Percentiles rank a stretch among this genome's conserved stretches.
phyloP scores from a whole-genome alignment of 2,888 invertebrate species.

The Stenodera caucasica region DNA sequence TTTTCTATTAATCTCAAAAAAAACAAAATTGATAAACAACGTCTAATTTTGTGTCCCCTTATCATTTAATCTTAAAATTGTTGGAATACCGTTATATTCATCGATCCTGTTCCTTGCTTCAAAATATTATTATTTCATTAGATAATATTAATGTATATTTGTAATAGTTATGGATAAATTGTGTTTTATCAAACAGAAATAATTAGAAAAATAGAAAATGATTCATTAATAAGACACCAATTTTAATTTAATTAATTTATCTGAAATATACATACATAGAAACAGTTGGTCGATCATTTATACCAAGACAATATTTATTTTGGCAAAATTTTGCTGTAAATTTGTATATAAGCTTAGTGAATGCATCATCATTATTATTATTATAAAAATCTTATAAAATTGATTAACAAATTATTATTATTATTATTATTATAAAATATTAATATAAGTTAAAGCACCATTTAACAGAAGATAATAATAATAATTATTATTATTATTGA shows the following conservation, averaged over 20 bases:
- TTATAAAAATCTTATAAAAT: neutral
- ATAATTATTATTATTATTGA: neutral
- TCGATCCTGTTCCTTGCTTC: neutral
- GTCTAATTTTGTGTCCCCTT: no score
- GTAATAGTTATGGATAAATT: neutral
- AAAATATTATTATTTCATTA: neutral
- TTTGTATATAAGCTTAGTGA: conserved; percentile 26
- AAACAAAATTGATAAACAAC: no score
- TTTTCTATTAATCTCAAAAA: no score
- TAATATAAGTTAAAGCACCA: conserved; percentile 2
- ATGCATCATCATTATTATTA: conserved; percentile 3
- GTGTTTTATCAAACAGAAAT: neutral
- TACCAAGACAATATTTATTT: conserved; percentile 25
- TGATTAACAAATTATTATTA: conserved; percentile 6
- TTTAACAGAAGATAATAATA: neutral
- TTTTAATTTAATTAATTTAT: neutral
- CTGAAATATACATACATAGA: no score
- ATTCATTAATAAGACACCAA: neutral
- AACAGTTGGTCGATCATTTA: conserved; percentile 2
- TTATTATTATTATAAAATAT: neutral
- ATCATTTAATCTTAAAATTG: neutral
- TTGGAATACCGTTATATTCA: neutral
- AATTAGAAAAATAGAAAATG: no score
- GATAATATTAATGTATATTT: neutral
- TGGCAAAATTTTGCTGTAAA: conserved; percentile 26